Percentiles rank a stretch among this genome's conserved stretches.
Evolutionary conservation across 2,888 invertebrate genomes (phyloP).

Genomic region (Acleris sparsana): DNA sequence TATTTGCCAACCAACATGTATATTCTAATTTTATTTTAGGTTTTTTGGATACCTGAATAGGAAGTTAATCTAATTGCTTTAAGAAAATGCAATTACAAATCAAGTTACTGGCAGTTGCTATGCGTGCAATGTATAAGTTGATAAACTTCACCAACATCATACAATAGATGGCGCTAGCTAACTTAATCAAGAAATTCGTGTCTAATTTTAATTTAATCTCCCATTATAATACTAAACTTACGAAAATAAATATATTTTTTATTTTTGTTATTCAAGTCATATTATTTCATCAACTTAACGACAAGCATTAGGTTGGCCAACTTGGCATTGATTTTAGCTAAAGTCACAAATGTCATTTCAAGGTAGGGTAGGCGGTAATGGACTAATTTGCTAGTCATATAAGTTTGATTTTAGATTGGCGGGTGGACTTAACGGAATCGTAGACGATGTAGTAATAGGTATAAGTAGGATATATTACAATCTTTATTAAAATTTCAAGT

Average conservation of each 20-base stretch:
- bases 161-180: conserved; percentile 5
- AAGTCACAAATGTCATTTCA: conserved; percentile 5
- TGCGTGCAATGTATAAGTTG: background rate
- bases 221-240: too few species aligned
- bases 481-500: background rate
- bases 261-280: background rate
- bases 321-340: background rate
- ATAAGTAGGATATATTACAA: background rate
- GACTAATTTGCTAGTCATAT: background rate
- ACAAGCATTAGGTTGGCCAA: background rate
- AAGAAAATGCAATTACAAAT: background rate
- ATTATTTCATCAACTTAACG: background rate
- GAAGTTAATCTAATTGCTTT: background rate
- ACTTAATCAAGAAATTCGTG: background rate
- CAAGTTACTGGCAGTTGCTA: background rate
- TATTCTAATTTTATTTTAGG: background rate
- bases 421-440: background rate
- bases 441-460: background rate
- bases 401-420: background rate
- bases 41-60: background rate
- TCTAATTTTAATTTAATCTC: background rate
- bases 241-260: background rate
- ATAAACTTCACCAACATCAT: background rate
- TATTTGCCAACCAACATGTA: background rate
- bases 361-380: too few species aligned